Base-by-base conservation (phyloP, 2,888 invertebrate genomes). In the Pecten maximus region DNA sequence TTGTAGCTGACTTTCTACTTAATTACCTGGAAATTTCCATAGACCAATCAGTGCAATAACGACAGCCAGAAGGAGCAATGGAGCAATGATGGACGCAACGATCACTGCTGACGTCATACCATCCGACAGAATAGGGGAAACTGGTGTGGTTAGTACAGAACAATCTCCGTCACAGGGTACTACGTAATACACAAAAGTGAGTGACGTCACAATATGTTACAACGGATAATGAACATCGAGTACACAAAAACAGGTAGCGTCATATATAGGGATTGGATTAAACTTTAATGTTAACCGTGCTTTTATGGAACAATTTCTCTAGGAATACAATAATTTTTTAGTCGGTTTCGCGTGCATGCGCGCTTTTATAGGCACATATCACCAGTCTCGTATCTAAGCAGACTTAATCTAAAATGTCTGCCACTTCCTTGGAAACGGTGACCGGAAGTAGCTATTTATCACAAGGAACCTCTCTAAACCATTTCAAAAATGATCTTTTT, bases 141-240 rank as follows among this genome's bases (percentile, higher is more conserved):
- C 60, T n/a, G 60, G 23, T 60, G 23, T 60, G 1, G 48, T 48
- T 19, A 48, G 16, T 19, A 48, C 48, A 23, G 60, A 3, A 23
- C 60, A 60, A 60, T 60, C 60, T 60, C 60, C 60, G 16, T 60
- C n/a, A 23, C 60, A 60, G 60, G 60, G 23, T 60, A n/a, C 60
- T 60, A n/a, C 2, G n/a, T 2, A 60, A 23, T 4, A 3, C n/a
- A 60, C n/a, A 60, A 60, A n/a, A 23, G n/a, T 23, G 6, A 4
- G 2, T n/a, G n/a, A 60, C n/a, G 60, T 6, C n/a, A 60, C 6
- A 10, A 44, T 44, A 12, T 10, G 8, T 6, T 60, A 60, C 60
- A 60, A 23, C 60, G 23, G 4, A 16, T 23, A 60, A 60, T 23
- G 6, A 60, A n/a, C 60, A n/a, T 23, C 19, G 6, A 8, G 60